Conservation (phyloP, 2,797 vertebrate species). For the Apogon talboti region DNA sequence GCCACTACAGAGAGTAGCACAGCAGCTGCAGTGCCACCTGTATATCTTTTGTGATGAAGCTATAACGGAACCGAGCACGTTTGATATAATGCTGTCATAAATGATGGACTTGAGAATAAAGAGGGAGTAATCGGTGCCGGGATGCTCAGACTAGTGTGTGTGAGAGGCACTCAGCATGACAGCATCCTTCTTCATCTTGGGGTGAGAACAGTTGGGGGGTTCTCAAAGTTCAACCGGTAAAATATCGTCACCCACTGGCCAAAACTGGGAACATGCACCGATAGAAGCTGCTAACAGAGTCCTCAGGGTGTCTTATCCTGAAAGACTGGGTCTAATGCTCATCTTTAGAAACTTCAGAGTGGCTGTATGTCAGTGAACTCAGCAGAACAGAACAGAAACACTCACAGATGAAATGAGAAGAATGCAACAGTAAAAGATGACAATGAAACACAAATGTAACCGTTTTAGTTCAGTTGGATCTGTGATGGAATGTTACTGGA, state of each 20-base stretch:
- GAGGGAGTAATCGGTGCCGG: slow-evolving; percentile 85
- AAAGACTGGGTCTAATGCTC: slow-evolving; percentile 18
- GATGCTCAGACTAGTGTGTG: slow-evolving; percentile 80
- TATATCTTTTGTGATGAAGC: slow-evolving; percentile 70
- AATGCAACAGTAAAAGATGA: too few species aligned
- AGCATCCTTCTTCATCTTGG: slow-evolving; percentile 84
- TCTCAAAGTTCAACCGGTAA: slow-evolving; percentile 80
- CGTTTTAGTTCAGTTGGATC: too few species aligned
- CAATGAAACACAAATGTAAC: too few species aligned
- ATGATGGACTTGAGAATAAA: slow-evolving; percentile 82
- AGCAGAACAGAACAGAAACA: background rate
- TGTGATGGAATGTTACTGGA: too few species aligned
- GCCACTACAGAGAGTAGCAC: slow-evolving; percentile 71
- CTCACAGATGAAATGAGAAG: background rate
- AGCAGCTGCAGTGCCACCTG: slow-evolving; percentile 78
- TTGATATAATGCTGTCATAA: slow-evolving; percentile 79
- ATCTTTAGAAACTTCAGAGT: slow-evolving; percentile 20
- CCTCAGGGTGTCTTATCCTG: slow-evolving; percentile 22
- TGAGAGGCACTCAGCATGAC: slow-evolving; percentile 81
- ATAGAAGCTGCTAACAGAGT: slow-evolving; percentile 6
- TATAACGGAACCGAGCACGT: slow-evolving; percentile 64
- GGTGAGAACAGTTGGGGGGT: slow-evolving; percentile 78
- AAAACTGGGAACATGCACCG: slow-evolving; percentile 61
- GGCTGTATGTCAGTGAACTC: slow-evolving; percentile 17
- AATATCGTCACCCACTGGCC: slow-evolving; percentile 81